Evolutionary conservation across 2,797 vertebrate genomes (phyloP).

Genomic region (Pelodytes ibericus): DNA sequence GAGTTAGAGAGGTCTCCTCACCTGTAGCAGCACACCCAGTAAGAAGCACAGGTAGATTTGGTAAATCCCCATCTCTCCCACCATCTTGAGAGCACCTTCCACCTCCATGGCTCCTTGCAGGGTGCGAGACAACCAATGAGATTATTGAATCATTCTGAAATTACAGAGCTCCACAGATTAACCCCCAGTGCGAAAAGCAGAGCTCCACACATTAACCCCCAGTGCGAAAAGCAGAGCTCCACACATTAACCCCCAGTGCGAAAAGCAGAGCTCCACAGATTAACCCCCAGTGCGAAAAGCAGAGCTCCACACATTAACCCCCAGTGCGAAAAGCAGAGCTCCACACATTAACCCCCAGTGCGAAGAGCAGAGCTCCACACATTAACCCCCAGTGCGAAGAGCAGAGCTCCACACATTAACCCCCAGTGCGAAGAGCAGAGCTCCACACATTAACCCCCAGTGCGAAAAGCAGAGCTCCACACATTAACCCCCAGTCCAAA

Average conservation of each 20-base stretch:
- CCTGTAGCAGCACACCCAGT: slow-evolving; percentile 74
- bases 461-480: background rate
- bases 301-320: background rate
- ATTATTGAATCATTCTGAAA: too few relatives aligned
- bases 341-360: background rate
- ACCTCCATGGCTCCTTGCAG: slow-evolving; percentile 69
- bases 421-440: background rate
- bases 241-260: background rate
- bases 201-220: background rate
- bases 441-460: background rate
- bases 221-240: too few relatives aligned
- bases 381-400: background rate
- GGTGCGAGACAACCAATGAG: too few relatives aligned
- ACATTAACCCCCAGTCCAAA: background rate
- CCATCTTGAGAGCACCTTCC: slow-evolving; percentile 74
- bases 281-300: background rate
- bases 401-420: background rate
- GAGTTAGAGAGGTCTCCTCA: slow-evolving; percentile 66
- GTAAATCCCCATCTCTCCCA: slow-evolving; percentile 76
- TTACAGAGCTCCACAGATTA: background rate
- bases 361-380: background rate
- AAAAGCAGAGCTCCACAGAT: too few relatives aligned
- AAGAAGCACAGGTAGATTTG: slow-evolving; percentile 76
- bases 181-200: background rate
- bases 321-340: background rate